Conservation (phyloP, 1,140 invertebrate genomes). For the Calephelis virginiensis region DNA sequence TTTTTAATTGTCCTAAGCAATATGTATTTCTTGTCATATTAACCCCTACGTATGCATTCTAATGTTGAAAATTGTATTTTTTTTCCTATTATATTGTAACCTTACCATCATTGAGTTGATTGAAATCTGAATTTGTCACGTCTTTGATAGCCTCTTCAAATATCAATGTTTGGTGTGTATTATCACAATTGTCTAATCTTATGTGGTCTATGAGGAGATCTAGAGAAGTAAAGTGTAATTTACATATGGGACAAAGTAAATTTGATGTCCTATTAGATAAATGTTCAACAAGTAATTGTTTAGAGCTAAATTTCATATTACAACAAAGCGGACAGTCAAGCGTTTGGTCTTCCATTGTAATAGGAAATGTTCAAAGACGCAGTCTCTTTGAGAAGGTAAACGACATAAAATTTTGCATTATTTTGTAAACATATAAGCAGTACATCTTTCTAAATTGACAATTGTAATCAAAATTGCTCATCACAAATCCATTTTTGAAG, state of each 20-base stretch:
- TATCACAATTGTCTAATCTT: slow-evolving; percentile 50
- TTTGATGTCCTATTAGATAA: slow-evolving; percentile 80
- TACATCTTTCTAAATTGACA: slow-evolving; percentile 42
- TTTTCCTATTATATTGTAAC: neutral
- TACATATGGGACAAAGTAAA: slow-evolving; percentile 80
- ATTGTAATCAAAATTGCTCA: slow-evolving; percentile 67
- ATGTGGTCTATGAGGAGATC: slow-evolving; percentile 79
- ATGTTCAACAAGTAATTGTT: slow-evolving; percentile 80
- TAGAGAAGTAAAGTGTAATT: slow-evolving; percentile 74
- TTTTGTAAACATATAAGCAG: slow-evolving; percentile 55
- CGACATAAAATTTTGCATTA: slow-evolving; percentile 26
- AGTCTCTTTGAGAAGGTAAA: slow-evolving; percentile 23
- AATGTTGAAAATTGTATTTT: too few species aligned
- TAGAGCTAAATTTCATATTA: slow-evolving; percentile 79
- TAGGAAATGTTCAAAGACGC: slow-evolving; percentile 9
- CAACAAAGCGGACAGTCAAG: slow-evolving; percentile 83
- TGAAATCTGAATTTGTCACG: slow-evolving; percentile 14
- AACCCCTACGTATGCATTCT: too few species aligned
- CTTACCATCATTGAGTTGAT: slow-evolving; percentile 22
- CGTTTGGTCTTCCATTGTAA: slow-evolving; percentile 75
- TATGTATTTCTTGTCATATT: too few species aligned
- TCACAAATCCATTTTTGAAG: slow-evolving; percentile 62
- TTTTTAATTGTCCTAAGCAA: too few species aligned
- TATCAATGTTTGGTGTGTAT: slow-evolving; percentile 18
- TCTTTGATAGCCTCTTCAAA: slow-evolving; percentile 17